Evolutionary conservation across 2,113 vertebrate genomes (phyloP).

Genomic region (Rhegmatorhina hoffmannsi): DNA sequence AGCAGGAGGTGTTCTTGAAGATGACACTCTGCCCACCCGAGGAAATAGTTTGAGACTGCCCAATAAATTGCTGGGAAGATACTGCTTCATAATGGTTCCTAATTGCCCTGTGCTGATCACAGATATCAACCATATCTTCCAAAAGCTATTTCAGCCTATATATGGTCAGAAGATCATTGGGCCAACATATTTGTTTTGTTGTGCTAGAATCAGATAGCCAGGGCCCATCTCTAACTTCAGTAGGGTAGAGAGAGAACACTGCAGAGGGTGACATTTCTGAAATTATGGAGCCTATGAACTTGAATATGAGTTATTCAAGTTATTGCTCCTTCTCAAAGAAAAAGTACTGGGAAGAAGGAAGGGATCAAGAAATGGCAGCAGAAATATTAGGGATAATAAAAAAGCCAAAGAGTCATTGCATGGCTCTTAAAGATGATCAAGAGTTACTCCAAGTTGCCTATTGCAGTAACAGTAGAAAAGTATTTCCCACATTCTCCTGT

Average conservation of each 20-base stretch:
- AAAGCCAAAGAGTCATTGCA: neutral
- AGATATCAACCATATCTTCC: slow-evolving; percentile 60
- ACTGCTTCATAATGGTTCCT: slow-evolving; percentile 27
- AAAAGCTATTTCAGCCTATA: slow-evolving; percentile 65
- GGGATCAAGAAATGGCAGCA: neutral
- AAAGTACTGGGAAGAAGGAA: neutral
- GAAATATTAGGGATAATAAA: neutral
- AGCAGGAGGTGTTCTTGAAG: neutral
- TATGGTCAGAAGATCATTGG: slow-evolving; percentile 59
- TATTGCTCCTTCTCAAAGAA: neutral
- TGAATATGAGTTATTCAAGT: neutral
- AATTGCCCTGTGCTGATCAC: slow-evolving; percentile 46
- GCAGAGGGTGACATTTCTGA: slow-evolving; percentile 5
- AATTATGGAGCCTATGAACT: neutral
- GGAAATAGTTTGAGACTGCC: neutral
- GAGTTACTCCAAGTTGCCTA: neutral
- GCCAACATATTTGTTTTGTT: slow-evolving; percentile 63
- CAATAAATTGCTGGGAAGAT: neutral
- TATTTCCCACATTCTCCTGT: neutral
- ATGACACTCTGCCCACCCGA: neutral
- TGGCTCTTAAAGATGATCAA: neutral
- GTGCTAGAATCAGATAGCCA: slow-evolving; percentile 62
- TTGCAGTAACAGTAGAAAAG: neutral
- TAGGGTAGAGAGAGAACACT: neutral
- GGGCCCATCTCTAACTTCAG: slow-evolving; percentile 23